Evolutionary conservation across 2,888 invertebrate genomes (phyloP).

Genomic region (Eristalis tenax): DNA sequence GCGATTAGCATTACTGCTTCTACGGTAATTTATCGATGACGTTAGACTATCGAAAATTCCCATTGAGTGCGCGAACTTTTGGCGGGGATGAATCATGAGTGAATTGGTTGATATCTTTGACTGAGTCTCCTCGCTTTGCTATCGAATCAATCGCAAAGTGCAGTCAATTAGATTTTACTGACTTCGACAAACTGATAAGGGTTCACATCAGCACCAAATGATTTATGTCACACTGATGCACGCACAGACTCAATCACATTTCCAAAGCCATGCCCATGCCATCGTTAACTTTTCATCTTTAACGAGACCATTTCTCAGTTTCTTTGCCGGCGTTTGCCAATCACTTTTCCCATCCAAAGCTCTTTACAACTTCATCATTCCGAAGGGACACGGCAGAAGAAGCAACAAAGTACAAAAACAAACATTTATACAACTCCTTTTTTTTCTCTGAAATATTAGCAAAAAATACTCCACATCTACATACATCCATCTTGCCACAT

Average conservation of each 20-base stretch:
- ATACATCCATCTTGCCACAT: not conserved
- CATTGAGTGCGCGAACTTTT: not conserved
- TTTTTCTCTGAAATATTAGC: conserved; percentile 54
- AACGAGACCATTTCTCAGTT: conserved; percentile 3
- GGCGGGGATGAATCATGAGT: too few species aligned
- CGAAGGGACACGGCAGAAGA: not conserved
- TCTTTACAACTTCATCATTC: conserved; percentile 13
- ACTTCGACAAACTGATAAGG: too few species aligned
- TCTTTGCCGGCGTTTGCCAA: conserved; percentile 33
- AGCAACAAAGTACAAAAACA: conserved; percentile 12
- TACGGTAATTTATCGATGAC: not conserved
- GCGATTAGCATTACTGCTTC: not conserved
- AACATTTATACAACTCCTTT: not conserved
- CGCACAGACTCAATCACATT: not conserved
- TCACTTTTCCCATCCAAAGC: conserved; percentile 26
- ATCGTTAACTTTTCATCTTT: not conserved
- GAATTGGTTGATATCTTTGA: too few species aligned
- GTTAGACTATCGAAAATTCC: not conserved
- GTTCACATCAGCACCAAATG: too few species aligned
- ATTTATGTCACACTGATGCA: too few species aligned
- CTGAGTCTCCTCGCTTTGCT: too few species aligned
- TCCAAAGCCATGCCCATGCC: not conserved
- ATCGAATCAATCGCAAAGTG: too few species aligned
- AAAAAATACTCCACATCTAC: conserved; percentile 29
- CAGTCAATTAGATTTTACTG: too few species aligned